These are phyloP conservation scores for Dicyrtoma fusca DNA, from an alignment of 2,888 invertebrate genomes.

Conservation along the genomic window DNA sequence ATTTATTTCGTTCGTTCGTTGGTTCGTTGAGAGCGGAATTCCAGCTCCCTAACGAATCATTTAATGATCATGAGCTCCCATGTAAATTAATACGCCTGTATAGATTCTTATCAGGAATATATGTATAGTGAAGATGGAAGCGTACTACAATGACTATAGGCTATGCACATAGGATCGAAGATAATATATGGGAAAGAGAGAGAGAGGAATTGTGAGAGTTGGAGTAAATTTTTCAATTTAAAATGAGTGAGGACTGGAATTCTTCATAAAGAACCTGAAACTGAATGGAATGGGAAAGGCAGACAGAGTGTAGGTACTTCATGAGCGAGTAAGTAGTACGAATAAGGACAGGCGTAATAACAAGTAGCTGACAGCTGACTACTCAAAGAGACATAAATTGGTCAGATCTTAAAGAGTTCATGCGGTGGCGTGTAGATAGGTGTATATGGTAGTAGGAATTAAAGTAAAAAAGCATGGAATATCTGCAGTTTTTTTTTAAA, in stretches of 20 bases:
- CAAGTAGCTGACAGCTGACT: too few species aligned
- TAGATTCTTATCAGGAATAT: too few species aligned
- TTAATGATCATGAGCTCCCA: constrained; percentile 13
- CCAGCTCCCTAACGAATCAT: constrained; percentile 9
- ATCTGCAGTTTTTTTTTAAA: constrained; percentile 4
- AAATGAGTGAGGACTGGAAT: not conserved
- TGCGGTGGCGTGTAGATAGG: too few species aligned
- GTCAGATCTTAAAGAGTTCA: not conserved
- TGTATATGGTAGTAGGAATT: not conserved
- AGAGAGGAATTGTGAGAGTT: not conserved
- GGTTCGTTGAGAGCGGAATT: too few species aligned
- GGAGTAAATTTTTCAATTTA: too few species aligned
- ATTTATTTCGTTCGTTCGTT: too few species aligned
- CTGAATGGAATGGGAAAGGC: not conserved
- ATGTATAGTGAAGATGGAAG: not conserved
- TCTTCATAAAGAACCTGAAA: not conserved
- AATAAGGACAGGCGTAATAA: too few species aligned
- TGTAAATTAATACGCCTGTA: constrained; percentile 9
- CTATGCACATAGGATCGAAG: too few species aligned
- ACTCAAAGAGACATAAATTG: too few species aligned
- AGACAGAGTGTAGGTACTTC: not conserved
- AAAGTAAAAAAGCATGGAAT: constrained; percentile 6
- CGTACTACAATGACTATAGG: too few species aligned
- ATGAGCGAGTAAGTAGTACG: not conserved
- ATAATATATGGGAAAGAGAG: not conserved